phyloP scores from a whole-genome alignment of 2,113 vertebrate genomes.

The Telmatochromis sp. region DNA sequence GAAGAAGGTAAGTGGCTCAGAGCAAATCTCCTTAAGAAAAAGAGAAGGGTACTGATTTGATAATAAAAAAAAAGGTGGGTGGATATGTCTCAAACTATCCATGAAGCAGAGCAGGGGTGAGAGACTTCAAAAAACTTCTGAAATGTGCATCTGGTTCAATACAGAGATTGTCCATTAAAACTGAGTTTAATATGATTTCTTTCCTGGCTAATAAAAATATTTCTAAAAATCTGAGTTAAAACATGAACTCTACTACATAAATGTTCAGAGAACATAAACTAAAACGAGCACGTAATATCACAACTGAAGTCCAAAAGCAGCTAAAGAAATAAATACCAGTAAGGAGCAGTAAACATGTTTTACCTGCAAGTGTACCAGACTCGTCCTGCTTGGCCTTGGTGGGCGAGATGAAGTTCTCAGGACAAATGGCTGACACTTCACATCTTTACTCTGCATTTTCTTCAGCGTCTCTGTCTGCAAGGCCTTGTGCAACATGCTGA shows the following conservation, averaged over 20 bases:
- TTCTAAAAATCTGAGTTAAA: not conserved
- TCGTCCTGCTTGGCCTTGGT: constrained; percentile 44
- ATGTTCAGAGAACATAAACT: not conserved
- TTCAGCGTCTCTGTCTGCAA: constrained; percentile 75
- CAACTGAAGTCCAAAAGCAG: not conserved
- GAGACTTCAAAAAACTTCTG: not conserved
- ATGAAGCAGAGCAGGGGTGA: constrained; percentile 4
- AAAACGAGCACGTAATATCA: not conserved
- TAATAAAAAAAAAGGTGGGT: not conserved
- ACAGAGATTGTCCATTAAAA: not conserved
- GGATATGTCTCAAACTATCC: constrained; percentile 8
- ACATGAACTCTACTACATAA: not conserved
- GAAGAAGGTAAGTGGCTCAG: not conserved
- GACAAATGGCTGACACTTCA: constrained; percentile 80
- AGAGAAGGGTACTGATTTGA: not conserved
- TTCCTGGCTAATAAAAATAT: not conserved
- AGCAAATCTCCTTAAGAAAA: not conserved
- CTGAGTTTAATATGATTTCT: not conserved
- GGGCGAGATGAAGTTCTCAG: constrained; percentile 77
- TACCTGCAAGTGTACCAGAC: constrained; percentile 45
- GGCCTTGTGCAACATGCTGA: constrained; percentile 76
- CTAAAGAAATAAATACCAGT: not conserved
- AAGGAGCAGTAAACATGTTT: not conserved
- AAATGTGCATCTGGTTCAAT: constrained; percentile 3
- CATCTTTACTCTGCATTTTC: constrained; percentile 68